phyloP scores from a whole-genome alignment of 37 sponge, comb jelly and placozoan species.

The Halisarca cf. caerulea region DNA sequence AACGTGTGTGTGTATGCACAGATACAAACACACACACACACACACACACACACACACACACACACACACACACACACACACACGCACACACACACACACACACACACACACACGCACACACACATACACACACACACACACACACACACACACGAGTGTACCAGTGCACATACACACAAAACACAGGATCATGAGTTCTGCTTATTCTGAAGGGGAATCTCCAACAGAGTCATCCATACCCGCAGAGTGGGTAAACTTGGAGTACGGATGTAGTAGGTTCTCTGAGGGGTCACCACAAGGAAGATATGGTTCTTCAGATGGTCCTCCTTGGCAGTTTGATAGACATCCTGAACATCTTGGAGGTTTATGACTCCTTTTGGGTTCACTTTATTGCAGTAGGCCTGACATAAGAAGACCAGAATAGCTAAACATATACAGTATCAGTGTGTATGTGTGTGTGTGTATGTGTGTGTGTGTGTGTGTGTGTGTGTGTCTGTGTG shows the following conservation, averaged over 20 bases:
- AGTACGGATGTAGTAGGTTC: conserved; percentile 70
- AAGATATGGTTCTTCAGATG: conserved; percentile 70
- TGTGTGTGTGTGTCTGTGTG: not conserved
- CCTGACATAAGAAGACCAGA: not conserved
- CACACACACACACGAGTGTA: not conserved
- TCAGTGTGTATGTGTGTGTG: not conserved
- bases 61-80: no score
- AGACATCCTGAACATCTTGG: conserved; percentile 51
- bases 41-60: no score
- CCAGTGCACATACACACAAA: not conserved
- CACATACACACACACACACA: not conserved
- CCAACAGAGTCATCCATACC: conserved; percentile 68
- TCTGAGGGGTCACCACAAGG: conserved; percentile 41
- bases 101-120: no score
- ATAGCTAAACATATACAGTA: no score
- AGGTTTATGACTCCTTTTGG: conserved; percentile 67
- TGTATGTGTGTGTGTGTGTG: not conserved
- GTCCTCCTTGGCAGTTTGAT: conserved; percentile 41
- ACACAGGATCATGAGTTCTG: not conserved
- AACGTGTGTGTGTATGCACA: no score
- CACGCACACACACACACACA: not conserved
- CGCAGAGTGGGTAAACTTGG: conserved; percentile 63
- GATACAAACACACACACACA: no score
- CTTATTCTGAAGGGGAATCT: conserved; percentile 7
- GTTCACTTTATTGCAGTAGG: no score